Base-by-base conservation (phyloP, 2,113 vertebrate genomes). In the Pangasianodon hypophthalmus region DNA sequence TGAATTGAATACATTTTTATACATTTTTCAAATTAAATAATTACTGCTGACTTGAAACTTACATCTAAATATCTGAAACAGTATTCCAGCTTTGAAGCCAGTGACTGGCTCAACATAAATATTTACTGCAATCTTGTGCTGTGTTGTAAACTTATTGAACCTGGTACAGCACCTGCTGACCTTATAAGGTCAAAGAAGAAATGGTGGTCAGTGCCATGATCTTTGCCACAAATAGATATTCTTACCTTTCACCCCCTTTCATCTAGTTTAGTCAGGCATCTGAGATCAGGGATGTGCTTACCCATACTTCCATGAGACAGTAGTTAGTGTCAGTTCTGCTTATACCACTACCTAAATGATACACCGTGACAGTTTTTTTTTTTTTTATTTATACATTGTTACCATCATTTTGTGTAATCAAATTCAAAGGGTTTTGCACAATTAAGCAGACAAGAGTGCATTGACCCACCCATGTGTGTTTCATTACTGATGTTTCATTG, bases 201-300 rank as follows among this genome's bases (percentile, higher is more conserved):
- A 71, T 41, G 13, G 67, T 85, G 88, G 83, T 52, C 84, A 79
- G 67, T 89, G 88, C 54, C 83, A 62, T 85, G 88, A 89, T 60
- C 88, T 85, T 84, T 89, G 52, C 29, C 83, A 85, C 88, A 89
- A 64, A 89, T 85, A 77, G 69, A 44, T 52, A 26, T 58, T 85
- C 44, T 79, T 62, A 89, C 88, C 88, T 85, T 89, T 89, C 83
- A 89, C 88, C 88, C 13, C 19, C 9, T 89, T 89, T 79, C 29
- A 32, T 41, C 82, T 85, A 11, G 24, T 50, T 86, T 86, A 50
- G 54, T 44, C 56, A 84, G 19, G 0, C 0, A 4, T 13, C 81
- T 88, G 88, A 29, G 52, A 7, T 46, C 67, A 87, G n/a, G 32
- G 11, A 77, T n/a, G 6, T 87, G 37, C n/a, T 3, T 44, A 56